Percentiles rank a stretch among this genome's conserved stretches.
These are phyloP conservation scores for Trichechus manatus DNA, from an alignment of 2,113 vertebrate species.

Conservation along the genomic window DNA sequence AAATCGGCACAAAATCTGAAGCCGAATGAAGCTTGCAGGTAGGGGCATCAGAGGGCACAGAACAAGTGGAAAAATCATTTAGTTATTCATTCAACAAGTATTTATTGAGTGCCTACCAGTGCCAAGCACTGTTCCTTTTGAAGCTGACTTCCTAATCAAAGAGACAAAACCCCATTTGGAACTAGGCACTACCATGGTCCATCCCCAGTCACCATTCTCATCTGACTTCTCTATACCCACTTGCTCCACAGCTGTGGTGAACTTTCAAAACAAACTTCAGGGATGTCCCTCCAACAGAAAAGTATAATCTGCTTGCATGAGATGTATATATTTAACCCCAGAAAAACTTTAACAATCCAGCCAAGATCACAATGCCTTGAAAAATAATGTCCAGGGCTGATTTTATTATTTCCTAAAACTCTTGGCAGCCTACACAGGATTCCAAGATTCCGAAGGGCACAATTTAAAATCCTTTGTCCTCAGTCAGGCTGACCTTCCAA, in stretches of 20 bases:
- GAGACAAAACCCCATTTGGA: not conserved
- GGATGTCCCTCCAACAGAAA: not conserved
- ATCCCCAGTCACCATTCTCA: not conserved
- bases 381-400: constrained; percentile 6
- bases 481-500: constrained; percentile 71
- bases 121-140: not conserved
- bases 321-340: constrained; percentile 53
- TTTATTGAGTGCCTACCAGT: not conserved
- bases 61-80: not conserved
- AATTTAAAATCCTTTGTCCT: constrained; percentile 76
- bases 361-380: constrained; percentile 27
- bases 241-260: not conserved
- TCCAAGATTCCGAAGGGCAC: constrained; percentile 70
- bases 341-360: constrained; percentile 60
- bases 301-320: not conserved
- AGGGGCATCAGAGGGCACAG: not conserved
- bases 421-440: constrained; percentile 44
- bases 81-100: not conserved
- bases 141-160: not conserved
- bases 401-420: constrained; percentile 70
- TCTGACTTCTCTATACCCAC: not conserved
- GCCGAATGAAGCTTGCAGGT: not conserved
- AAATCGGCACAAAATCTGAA: not conserved
- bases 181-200: not conserved
- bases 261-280: not conserved